Evolutionary conservation across 1,140 invertebrate species (phyloP).

Genomic region (Andrena cerasifolii): DNA sequence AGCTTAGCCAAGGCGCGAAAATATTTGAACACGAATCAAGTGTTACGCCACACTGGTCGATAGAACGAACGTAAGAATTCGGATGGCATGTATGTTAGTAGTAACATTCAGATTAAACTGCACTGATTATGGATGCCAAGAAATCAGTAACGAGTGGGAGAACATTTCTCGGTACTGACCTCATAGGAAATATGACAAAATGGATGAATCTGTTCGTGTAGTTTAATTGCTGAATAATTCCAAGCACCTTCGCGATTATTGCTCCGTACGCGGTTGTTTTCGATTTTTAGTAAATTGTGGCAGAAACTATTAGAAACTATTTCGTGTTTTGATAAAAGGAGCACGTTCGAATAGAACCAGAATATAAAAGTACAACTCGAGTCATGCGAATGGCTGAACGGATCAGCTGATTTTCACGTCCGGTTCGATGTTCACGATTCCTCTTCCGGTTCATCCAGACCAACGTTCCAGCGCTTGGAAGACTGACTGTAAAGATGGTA

Average conservation of each 20-base stretch:
- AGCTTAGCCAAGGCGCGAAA: not conserved
- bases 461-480: constrained; percentile 69
- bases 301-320: not conserved
- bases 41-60: not conserved
- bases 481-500: constrained; percentile 79
- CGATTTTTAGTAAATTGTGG: not conserved
- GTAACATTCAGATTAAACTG: not conserved
- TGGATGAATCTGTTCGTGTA: not conserved
- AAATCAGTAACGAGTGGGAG: not conserved
- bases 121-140: not conserved
- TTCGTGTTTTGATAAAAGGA: not conserved
- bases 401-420: constrained; percentile 76
- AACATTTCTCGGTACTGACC: too few relatives aligned
- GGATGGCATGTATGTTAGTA: not conserved
- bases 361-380: constrained; percentile 36
- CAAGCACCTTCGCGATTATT: not conserved
- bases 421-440: constrained; percentile 64
- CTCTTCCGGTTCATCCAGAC: constrained; percentile 69
- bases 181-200: not conserved
- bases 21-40: not conserved
- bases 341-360: constrained; percentile 11
- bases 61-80: not conserved
- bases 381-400: constrained; percentile 24
- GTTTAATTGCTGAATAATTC: not conserved
- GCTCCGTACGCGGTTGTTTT: too few relatives aligned